Conservation (phyloP, 2,888 invertebrate species). For the Drosophila falleni region DNA sequence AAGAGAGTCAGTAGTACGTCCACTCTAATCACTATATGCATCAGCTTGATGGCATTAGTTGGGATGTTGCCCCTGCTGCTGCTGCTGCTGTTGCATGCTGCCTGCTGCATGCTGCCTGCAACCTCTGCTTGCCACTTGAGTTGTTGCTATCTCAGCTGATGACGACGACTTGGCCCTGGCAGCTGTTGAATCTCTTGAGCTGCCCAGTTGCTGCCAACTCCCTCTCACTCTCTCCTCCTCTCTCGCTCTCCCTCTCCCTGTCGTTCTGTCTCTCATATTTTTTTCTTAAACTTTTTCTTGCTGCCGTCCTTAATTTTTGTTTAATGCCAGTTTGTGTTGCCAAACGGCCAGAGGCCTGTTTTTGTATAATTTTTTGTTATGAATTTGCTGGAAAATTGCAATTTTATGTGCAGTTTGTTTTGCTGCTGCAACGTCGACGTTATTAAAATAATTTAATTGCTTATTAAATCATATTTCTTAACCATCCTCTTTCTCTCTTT, state of each 20-base stretch:
- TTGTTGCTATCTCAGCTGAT: constrained; percentile 69
- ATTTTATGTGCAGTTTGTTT: constrained; percentile 77
- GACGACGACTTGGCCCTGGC: constrained; percentile 60
- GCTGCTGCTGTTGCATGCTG: constrained; percentile 16
- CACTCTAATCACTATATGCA: constrained; percentile 81
- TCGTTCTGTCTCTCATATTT: not conserved
- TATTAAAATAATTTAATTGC: constrained; percentile 79
- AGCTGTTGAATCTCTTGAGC: constrained; percentile 61
- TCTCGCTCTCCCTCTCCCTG: too few relatives aligned
- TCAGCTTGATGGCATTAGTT: constrained; percentile 80
- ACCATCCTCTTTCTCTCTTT: constrained; percentile 39
- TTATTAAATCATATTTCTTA: constrained; percentile 65
- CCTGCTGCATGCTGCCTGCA: constrained; percentile 16
- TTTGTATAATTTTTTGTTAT: constrained; percentile 67
- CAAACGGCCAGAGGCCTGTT: constrained; percentile 68
- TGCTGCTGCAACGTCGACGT: constrained; percentile 40
- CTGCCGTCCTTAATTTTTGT: constrained; percentile 60
- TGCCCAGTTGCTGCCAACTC: constrained; percentile 22
- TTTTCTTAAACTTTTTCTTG: constrained; percentile 25
- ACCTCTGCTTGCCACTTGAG: constrained; percentile 61
- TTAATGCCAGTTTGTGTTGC: constrained; percentile 59
- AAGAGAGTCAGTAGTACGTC: constrained; percentile 66
- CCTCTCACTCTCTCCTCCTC: not conserved
- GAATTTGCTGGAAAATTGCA: constrained; percentile 79
- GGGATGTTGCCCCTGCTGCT: constrained; percentile 28